These are phyloP conservation scores for Alloscopus bannaensis DNA, from an alignment of 2,888 invertebrate species.

Conservation along the genomic window DNA sequence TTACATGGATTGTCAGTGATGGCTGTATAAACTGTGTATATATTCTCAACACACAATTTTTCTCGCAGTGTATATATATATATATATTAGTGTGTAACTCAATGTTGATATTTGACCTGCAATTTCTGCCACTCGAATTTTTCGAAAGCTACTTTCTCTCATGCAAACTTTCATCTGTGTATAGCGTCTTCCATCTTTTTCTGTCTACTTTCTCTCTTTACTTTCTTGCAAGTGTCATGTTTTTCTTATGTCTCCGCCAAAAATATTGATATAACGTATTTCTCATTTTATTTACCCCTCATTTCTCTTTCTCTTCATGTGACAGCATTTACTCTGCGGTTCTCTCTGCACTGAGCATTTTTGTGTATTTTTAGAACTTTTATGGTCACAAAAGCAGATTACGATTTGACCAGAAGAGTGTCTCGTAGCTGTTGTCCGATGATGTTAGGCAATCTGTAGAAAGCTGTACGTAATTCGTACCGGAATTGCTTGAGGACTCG, in stretches of 20 bases:
- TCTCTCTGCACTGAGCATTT: too few relatives aligned
- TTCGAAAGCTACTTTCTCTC: conserved; percentile 24
- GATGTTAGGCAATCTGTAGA: too few relatives aligned
- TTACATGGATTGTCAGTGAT: conserved; percentile 60
- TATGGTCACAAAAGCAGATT: too few relatives aligned
- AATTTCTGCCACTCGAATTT: conserved; percentile 38
- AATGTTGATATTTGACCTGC: conserved; percentile 50
- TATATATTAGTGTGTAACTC: conserved; percentile 36
- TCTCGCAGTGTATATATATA: conserved; percentile 45
- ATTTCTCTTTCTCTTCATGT: conserved; percentile 32
- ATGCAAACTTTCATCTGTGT: conserved; percentile 13
- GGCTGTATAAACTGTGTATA: conserved; percentile 50
- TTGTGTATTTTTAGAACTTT: too few relatives aligned
- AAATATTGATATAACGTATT: conserved; percentile 17
- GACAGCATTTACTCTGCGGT: too few relatives aligned
- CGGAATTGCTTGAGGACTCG: too few relatives aligned
- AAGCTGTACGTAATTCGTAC: too few relatives aligned
- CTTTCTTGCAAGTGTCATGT: conserved; percentile 11
- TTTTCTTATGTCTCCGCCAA: conserved; percentile 17
- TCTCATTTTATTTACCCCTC: conserved; percentile 24
- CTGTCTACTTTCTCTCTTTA: conserved; percentile 27
- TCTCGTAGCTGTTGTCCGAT: too few relatives aligned
- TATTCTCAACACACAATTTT: conserved; percentile 24
- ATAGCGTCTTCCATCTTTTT: conserved; percentile 29
- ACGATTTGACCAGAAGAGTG: too few relatives aligned